Percentiles rank a stretch among this genome's conserved stretches.
Evolutionary conservation across 2,113 vertebrate genomes (phyloP).

Genomic region (Meles meles): DNA sequence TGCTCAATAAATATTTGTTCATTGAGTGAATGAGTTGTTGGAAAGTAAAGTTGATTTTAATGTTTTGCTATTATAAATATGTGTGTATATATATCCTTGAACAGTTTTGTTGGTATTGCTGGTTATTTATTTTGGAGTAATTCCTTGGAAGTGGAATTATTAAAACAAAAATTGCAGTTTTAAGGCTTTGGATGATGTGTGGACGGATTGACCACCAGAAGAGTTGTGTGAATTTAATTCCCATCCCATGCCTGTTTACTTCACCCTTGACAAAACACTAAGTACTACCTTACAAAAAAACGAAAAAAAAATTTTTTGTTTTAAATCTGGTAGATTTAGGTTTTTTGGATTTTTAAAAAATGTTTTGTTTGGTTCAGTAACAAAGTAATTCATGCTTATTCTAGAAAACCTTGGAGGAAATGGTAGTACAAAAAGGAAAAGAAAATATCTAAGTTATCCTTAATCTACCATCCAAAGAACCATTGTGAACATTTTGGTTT

Average conservation of each 20-base stretch:
- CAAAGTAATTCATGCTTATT: background rate
- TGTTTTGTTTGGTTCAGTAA: background rate
- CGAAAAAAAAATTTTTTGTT: background rate
- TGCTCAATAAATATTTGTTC: constrained; percentile 63
- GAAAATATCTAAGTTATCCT: background rate
- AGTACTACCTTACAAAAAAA: background rate
- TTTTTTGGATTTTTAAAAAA: background rate
- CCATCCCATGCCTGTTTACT: background rate
- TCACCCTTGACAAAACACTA: constrained; percentile 5
- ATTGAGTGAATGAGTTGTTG: constrained; percentile 52
- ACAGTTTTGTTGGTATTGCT: constrained; percentile 41
- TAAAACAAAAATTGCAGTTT: constrained; percentile 29
- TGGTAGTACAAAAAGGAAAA: background rate
- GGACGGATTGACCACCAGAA: background rate
- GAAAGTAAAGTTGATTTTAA: constrained; percentile 43
- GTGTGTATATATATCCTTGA: constrained; percentile 3
- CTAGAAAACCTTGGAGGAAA: constrained; percentile 4
- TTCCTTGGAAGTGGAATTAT: constrained; percentile 46
- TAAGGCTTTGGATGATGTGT: constrained; percentile 7
- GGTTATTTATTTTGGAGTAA: constrained; percentile 43
- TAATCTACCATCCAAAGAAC: background rate
- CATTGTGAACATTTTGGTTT: background rate
- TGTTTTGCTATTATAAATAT: constrained; percentile 47
- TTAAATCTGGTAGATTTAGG: constrained; percentile 17
- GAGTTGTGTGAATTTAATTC: background rate